Base-by-base conservation (phyloP, 2,888 invertebrate genomes). In the Orthosia incerta region DNA sequence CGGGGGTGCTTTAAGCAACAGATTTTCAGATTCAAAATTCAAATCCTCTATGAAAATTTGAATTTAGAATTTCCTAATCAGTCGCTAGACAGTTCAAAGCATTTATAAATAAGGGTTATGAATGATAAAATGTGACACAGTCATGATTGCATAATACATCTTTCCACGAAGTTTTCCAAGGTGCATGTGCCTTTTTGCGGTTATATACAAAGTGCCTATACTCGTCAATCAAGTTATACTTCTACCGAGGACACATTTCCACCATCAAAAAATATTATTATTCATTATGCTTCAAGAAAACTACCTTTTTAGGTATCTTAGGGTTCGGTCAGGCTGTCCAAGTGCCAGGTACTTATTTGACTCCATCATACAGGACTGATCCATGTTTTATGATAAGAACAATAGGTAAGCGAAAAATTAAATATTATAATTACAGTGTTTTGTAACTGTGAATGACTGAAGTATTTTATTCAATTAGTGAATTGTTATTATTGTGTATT, bases 291-390 rank as follows among this genome's bases (percentile, higher is more conserved):
- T 39, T 45, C 0, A 59, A 53, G 1, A 48, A 53, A 51, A 55
- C 16, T 79, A 79, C 80, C 79, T 79, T 67, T 61, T 56, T 20
- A 13, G 2, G 12, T 39, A 13, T 61, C 11, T 20, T 46, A 46
- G 11, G 23, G 11, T 26, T 57, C 48, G 18, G 56, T 31, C 46
- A 63, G 31, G 11, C 62, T 59, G 48, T 16, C 39, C 39, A 39
- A 39, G 39, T 39, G 39, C n/a, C 48, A 23, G 26, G 18, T 55
- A 45, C 45, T 59, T 16, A 23, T 45, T 15, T 23, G 39, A 53
- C 18, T 56, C 50, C 55, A 61, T 65, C 56, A n/a, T 26, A 31
- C 13, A 51, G 7, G 13, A 60, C 31, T 69, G 20, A 13, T 50
- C 2, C n/a, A 23, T 31, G 53, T 45, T 39, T 55, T 46, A 55